Evolutionary conservation across 1,140 invertebrate species (phyloP).

Genomic region (Monomorium pharaonis): DNA sequence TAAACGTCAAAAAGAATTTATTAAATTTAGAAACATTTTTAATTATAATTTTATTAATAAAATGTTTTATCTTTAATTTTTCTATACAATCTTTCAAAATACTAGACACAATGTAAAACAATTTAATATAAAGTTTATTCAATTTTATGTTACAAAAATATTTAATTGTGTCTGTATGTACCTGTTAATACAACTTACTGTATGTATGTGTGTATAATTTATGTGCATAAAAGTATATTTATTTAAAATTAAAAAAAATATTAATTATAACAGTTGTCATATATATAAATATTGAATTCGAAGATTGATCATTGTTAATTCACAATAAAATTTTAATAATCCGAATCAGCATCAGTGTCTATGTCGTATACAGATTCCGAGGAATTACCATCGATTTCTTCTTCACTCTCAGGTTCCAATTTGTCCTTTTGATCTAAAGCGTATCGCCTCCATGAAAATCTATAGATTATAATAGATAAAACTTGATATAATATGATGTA

Average conservation of each 20-base stretch:
- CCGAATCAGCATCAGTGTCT: constrained; percentile 79
- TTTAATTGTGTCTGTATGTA: background rate
- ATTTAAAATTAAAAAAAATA: background rate
- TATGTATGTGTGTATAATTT: background rate
- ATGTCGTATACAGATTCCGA: constrained; percentile 74
- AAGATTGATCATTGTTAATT: background rate
- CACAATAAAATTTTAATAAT: constrained; percentile 61
- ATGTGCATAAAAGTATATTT: background rate
- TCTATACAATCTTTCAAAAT: too few species aligned
- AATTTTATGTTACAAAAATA: background rate
- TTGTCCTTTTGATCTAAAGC: constrained; percentile 77
- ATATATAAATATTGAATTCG: background rate
- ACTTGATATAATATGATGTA: too few species aligned
- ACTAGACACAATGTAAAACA: too few species aligned
- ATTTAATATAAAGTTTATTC: too few species aligned
- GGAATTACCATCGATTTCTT: constrained; percentile 77
- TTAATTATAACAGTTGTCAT: background rate
- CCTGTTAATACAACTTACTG: background rate
- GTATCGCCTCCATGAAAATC: constrained; percentile 82
- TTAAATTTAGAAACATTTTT: too few species aligned
- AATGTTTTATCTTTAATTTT: too few species aligned
- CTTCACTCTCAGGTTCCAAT: constrained; percentile 80
- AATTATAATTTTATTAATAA: too few species aligned
- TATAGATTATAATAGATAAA: constrained; percentile 58
- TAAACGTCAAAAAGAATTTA: too few species aligned